Percentiles rank a stretch among this genome's conserved stretches.
Conservation (phyloP, 2,888 invertebrate species). For the Cheilosia vulpina region DNA sequence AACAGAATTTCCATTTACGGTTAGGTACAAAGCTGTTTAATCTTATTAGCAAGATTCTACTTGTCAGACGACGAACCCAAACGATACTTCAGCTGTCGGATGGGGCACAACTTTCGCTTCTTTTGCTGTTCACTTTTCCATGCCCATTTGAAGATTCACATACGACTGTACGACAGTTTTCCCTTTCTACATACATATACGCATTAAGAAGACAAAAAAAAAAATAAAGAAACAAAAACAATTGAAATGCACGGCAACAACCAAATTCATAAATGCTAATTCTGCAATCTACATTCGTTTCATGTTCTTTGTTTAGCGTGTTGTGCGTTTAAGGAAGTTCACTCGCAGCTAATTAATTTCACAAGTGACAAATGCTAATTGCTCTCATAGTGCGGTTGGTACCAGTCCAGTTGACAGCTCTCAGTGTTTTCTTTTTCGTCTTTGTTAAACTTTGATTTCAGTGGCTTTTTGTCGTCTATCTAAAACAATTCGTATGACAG, state of each 20-base stretch:
- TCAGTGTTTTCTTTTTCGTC: slow-evolving; percentile 30
- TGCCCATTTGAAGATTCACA: slow-evolving; percentile 1
- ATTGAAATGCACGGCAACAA: slow-evolving; percentile 18
- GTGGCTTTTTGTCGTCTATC: neutral
- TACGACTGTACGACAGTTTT: neutral
- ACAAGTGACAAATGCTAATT: slow-evolving; percentile 72
- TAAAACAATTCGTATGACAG: slow-evolving; percentile 36
- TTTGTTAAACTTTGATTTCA: neutral
- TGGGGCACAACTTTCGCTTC: slow-evolving; percentile 32
- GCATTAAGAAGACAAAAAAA: neutral
- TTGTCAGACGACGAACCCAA: slow-evolving; percentile 1
- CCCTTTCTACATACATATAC: neutral
- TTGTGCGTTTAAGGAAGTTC: slow-evolving; percentile 56
- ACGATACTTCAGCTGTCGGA: neutral
- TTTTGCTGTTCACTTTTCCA: neutral
- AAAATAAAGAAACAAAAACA: neutral
- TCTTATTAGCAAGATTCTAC: no score
- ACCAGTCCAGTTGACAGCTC: slow-evolving; percentile 51
- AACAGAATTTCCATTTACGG: no score
- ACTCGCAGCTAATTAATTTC: slow-evolving; percentile 60
- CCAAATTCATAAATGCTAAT: neutral
- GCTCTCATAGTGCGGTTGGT: slow-evolving; percentile 30
- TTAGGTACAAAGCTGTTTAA: no score
- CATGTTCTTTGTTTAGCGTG: slow-evolving; percentile 40
- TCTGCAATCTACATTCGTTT: slow-evolving; percentile 23